A percentile compares a stretch with the other conserved stretches of the same genome.
Evolutionary conservation across 1,140 invertebrate genomes (phyloP).

Genomic region (Rhopalosiphum padi): DNA sequence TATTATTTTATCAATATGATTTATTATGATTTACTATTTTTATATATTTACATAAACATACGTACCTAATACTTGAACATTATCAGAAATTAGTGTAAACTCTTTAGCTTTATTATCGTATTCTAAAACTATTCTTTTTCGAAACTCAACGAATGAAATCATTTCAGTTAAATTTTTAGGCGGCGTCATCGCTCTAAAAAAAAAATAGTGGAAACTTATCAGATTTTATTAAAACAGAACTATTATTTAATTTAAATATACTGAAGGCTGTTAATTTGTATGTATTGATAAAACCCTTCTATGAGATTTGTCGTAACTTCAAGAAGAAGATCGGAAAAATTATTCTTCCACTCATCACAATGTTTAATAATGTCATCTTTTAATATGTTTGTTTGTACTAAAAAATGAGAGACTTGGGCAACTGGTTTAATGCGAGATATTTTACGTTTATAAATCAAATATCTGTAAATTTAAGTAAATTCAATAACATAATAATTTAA

Average conservation of each 20-base stretch:
- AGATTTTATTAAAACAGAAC: neutral
- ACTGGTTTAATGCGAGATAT: conserved; percentile 19
- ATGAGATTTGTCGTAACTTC: conserved; percentile 21
- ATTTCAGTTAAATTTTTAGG: conserved; percentile 34
- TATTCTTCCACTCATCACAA: neutral
- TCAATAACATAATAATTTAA: neutral
- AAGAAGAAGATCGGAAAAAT: conserved; percentile 10
- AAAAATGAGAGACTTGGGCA: conserved; percentile 19
- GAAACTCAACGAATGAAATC: conserved; percentile 9
- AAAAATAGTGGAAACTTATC: neutral
- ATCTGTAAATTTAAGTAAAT: neutral
- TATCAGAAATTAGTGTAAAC: conserved; percentile 25
- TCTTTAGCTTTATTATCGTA: conserved; percentile 38
- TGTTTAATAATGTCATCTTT: conserved; percentile 19
- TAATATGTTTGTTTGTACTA: conserved; percentile 26
- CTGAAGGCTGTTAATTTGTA: neutral
- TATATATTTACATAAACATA: neutral
- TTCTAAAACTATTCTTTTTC: neutral
- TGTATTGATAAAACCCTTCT: conserved; percentile 27
- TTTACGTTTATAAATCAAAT: neutral
- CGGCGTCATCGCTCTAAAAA: conserved; percentile 13
- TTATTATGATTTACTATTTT: too few species aligned
- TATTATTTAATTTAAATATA: neutral
- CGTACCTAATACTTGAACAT: conserved; percentile 25
- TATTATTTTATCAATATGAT: too few species aligned